Evolutionary conservation across 2,888 invertebrate genomes (phyloP).

Genomic region (Drosophila stalkeri): DNA sequence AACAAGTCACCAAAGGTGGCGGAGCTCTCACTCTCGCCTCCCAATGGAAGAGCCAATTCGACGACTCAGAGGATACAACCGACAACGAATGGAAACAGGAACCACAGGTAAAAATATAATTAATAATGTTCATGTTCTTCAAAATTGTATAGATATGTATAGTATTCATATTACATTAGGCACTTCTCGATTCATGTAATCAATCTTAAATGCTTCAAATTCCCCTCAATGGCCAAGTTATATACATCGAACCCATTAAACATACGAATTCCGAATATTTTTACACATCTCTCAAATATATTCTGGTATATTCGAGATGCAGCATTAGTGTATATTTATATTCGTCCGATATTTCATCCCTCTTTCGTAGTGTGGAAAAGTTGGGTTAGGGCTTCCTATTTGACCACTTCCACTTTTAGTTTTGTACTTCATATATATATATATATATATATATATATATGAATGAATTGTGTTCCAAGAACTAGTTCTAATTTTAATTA

Average conservation of each 20-base stretch:
- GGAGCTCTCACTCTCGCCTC: conserved; percentile 96
- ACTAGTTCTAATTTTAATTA: neutral
- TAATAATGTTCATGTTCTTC: neutral
- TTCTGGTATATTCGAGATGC: too few relatives aligned
- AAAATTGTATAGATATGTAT: neutral
- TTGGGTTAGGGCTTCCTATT: too few relatives aligned
- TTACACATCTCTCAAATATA: neutral
- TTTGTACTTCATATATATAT: too few relatives aligned
- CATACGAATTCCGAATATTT: neutral
- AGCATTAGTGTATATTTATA: too few relatives aligned
- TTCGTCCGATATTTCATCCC: too few relatives aligned
- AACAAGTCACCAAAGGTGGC: conserved; percentile 95
- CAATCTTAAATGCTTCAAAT: conserved; percentile 9
- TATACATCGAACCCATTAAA: neutral
- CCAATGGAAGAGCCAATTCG: conserved; percentile 98
- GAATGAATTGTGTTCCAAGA: neutral
- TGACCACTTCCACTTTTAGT: too few relatives aligned
- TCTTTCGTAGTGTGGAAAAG: too few relatives aligned
- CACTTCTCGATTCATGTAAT: conserved; percentile 1
- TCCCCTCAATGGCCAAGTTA: neutral
- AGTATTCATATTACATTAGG: neutral
- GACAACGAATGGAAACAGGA: conserved; percentile 98
- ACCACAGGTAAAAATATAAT: conserved; percentile 84
- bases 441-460: too few relatives aligned
- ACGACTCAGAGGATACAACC: conserved; percentile 97